Conservation (phyloP, 2,888 invertebrate species). For the Mythimna lalbum region DNA sequence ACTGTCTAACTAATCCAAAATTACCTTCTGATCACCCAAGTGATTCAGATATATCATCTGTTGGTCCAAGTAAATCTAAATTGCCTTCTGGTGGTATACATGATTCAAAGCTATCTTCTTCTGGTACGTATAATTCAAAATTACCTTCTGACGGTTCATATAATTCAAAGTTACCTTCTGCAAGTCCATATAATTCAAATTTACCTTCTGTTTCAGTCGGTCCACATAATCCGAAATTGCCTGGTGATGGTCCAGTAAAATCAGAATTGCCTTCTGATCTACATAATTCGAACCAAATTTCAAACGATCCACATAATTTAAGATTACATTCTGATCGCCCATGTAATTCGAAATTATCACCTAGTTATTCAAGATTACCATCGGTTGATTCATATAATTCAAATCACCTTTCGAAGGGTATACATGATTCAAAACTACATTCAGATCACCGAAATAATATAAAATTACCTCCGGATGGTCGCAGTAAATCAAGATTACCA, state of each 20-base stretch:
- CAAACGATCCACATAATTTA: background rate
- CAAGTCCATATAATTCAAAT: background rate
- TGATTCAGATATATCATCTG: background rate
- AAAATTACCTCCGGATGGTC: background rate
- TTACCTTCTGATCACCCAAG: background rate
- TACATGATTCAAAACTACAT: background rate
- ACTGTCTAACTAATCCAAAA: background rate
- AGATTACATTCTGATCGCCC: background rate
- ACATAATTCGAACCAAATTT: background rate
- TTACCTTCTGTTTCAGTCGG: background rate
- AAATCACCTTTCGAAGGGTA: background rate
- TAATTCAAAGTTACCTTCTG: background rate
- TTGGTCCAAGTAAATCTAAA: background rate
- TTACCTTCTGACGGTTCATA: background rate
- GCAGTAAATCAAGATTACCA: conserved; percentile 1
- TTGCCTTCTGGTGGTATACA: background rate
- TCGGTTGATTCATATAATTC: background rate
- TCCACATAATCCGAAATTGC: background rate
- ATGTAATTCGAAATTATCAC: background rate
- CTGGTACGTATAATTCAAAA: background rate
- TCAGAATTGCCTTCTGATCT: background rate
- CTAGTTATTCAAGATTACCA: background rate
- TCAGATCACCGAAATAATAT: background rate
- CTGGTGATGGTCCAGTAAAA: background rate
- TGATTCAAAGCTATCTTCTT: background rate